Conservation (phyloP, 2,888 invertebrate genomes). For the Gnatocerus cornutus region DNA sequence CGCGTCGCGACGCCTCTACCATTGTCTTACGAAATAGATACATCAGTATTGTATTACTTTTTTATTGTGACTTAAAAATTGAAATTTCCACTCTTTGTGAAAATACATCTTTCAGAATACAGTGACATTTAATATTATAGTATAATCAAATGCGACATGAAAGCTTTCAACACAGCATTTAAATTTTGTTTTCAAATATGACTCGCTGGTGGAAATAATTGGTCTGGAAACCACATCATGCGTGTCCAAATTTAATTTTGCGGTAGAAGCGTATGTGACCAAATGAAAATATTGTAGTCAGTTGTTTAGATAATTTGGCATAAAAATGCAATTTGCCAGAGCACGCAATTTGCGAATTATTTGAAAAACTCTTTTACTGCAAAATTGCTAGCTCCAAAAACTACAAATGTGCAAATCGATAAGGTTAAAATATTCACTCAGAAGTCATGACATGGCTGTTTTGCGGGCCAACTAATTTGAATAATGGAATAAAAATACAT, state of each 20-base stretch:
- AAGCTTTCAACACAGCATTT: slow-evolving; percentile 20
- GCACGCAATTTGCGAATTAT: slow-evolving; percentile 23
- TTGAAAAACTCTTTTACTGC: neutral
- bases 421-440: neutral
- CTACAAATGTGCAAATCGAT: slow-evolving; percentile 2
- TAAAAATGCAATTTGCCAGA: neutral
- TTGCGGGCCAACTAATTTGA: slow-evolving; percentile 7
- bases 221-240: slow-evolving; percentile 23
- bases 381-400: neutral
- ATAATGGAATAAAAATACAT: slow-evolving; percentile 3
- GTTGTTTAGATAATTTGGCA: slow-evolving; percentile 6
- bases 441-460: slow-evolving; percentile 4
- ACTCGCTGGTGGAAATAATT: slow-evolving; percentile 24
- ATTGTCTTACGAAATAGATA: too few relatives aligned
- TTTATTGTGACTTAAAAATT: too few relatives aligned
- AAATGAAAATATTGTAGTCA: slow-evolving; percentile 28
- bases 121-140: too few relatives aligned
- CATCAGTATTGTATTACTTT: too few relatives aligned
- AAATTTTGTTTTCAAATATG: slow-evolving; percentile 31
- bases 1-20: too few relatives aligned
- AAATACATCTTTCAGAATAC: too few relatives aligned
- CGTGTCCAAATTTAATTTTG: slow-evolving; percentile 28
- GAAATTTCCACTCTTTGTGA: too few relatives aligned
- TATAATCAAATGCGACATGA: slow-evolving; percentile 4
- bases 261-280: slow-evolving; percentile 19